A percentile compares a stretch with the other conserved stretches of the same genome.
phyloP scores from a whole-genome alignment of 2,888 invertebrate genomes.

The Caenorhabditis sp. region DNA sequence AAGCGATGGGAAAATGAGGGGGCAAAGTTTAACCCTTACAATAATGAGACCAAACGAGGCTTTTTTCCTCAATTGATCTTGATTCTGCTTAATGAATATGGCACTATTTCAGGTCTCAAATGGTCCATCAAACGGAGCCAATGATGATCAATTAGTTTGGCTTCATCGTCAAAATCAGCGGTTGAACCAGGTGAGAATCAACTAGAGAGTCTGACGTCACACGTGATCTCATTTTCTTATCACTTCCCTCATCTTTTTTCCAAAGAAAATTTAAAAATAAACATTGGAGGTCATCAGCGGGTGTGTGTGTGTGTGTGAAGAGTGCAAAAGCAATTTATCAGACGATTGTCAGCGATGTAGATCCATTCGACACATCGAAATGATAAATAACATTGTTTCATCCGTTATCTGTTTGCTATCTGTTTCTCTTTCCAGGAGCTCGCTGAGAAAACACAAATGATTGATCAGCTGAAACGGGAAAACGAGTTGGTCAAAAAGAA shows the following conservation, averaged over 20 bases:
- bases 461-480: slow-evolving; percentile 81
- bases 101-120: slow-evolving; percentile 51
- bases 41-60: too few relatives aligned
- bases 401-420: slow-evolving; percentile 22
- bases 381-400: slow-evolving; percentile 59
- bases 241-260: not conserved
- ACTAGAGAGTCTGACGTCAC: slow-evolving; percentile 37
- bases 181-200: slow-evolving; percentile 82
- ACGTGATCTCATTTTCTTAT: slow-evolving; percentile 9
- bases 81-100: too few relatives aligned
- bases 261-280: slow-evolving; percentile 43
- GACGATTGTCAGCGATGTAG: slow-evolving; percentile 41
- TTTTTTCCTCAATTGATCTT: too few relatives aligned
- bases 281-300: slow-evolving; percentile 37
- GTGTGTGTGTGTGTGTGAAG: slow-evolving; percentile 9
- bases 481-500: slow-evolving; percentile 63
- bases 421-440: slow-evolving; percentile 81
- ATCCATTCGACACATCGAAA: slow-evolving; percentile 46
- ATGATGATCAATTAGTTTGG: slow-evolving; percentile 76
- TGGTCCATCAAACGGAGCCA: slow-evolving; percentile 47
- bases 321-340: slow-evolving; percentile 60
- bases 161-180: slow-evolving; percentile 84
- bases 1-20: not conserved
- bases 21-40: too few relatives aligned
- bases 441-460: slow-evolving; percentile 82